Percentiles rank a stretch among this genome's conserved stretches.
phyloP scores from a whole-genome alignment of 2,888 invertebrate species.

The Mactromeris polynyma region DNA sequence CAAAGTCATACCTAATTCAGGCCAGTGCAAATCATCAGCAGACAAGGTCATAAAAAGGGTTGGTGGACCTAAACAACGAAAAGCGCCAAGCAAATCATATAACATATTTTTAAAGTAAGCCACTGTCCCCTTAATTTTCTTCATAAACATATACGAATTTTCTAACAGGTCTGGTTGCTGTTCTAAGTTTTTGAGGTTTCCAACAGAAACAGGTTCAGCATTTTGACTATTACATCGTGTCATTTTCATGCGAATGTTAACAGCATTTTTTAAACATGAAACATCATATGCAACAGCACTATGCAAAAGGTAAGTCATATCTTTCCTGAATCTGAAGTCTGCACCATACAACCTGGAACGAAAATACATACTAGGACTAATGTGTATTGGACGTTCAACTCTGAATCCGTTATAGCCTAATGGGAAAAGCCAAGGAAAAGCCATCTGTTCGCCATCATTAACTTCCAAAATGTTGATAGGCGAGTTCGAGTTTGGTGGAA shows the following conservation, averaged over 20 bases:
- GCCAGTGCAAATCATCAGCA: no score
- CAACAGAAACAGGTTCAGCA: conserved; percentile 17
- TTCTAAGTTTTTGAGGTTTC: background rate
- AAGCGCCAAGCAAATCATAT: no score
- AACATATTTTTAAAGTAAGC: no score
- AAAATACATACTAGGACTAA: conserved; percentile 52
- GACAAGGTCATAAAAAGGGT: no score
- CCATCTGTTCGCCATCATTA: conserved; percentile 53
- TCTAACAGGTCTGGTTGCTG: background rate
- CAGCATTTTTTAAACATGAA: conserved; percentile 27
- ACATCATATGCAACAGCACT: conserved; percentile 53
- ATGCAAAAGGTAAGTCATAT: conserved; percentile 54
- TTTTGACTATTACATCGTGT: background rate
- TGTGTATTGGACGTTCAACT: background rate
- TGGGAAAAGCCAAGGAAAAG: conserved; percentile 66
- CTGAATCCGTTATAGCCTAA: conserved; percentile 47
- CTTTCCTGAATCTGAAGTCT: conserved; percentile 29
- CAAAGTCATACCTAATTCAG: no score
- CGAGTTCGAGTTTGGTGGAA: background rate
- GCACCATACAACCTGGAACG: conserved; percentile 48
- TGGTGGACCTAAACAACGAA: no score
- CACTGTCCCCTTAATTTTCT: no score
- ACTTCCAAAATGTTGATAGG: conserved; percentile 43
- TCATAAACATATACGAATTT: no score
- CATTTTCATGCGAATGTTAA: conserved; percentile 56